Evolutionary conservation across 2,113 vertebrate species (phyloP).

Genomic region (Pelvicachromis taeniatus): DNA sequence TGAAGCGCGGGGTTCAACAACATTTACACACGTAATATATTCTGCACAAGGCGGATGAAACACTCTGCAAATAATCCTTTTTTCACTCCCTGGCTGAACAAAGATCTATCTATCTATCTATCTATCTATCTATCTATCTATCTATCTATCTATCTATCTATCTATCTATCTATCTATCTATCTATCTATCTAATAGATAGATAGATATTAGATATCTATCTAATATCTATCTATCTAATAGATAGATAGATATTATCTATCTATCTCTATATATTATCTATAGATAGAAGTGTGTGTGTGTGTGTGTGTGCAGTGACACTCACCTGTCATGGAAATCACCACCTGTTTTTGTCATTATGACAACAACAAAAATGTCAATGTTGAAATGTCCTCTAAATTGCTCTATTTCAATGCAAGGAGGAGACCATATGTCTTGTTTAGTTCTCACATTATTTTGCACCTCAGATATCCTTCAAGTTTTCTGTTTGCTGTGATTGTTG

Average conservation of each 20-base stretch:
- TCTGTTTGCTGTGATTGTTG: background rate
- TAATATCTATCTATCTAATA: too few relatives aligned
- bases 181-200: background rate
- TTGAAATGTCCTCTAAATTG: background rate
- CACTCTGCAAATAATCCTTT: conserved; percentile 69
- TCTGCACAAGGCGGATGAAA: conserved; percentile 75
- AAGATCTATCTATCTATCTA: conserved; percentile 37
- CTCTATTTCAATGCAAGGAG: background rate
- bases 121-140: conserved; percentile 30
- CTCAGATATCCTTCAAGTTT: background rate
- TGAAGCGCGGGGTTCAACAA: conserved; percentile 78
- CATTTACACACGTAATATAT: conserved; percentile 83
- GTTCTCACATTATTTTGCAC: background rate
- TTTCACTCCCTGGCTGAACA: conserved; percentile 53
- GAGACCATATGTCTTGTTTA: background rate
- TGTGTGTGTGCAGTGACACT: too few relatives aligned
- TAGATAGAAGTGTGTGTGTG: too few relatives aligned
- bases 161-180: conserved; percentile 15
- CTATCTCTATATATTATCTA: too few relatives aligned
- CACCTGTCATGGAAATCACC: background rate
- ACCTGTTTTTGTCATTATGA: background rate
- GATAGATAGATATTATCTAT: too few relatives aligned
- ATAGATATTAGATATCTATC: too few relatives aligned
- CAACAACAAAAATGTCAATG: background rate
- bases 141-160: conserved; percentile 24